These are phyloP conservation scores for Siniperca chuatsi DNA, from an alignment of 2,113 vertebrate genomes.

Conservation along the genomic window DNA sequence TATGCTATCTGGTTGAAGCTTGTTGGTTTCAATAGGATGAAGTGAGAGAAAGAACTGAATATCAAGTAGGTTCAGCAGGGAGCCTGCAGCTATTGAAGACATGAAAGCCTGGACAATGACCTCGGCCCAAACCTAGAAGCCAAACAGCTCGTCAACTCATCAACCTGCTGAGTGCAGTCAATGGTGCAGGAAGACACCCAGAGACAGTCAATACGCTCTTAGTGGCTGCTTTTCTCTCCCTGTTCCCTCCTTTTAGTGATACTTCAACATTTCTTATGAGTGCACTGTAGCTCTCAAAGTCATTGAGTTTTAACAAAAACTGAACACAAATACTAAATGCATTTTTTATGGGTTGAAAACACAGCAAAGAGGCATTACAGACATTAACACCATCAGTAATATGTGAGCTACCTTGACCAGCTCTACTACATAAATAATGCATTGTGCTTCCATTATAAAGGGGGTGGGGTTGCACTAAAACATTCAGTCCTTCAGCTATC, in stretches of 20 bases:
- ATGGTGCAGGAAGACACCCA: constrained; percentile 69
- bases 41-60: constrained; percentile 71
- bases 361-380: constrained; percentile 14
- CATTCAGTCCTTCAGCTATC: constrained; percentile 61
- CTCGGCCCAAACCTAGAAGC: constrained; percentile 60
- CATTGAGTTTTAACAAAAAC: not conserved
- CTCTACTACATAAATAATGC: constrained; percentile 74
- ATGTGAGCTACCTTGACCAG: constrained; percentile 54
- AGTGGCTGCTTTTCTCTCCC: constrained; percentile 44
- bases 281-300: constrained; percentile 6
- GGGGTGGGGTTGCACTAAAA: constrained; percentile 18
- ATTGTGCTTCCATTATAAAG: constrained; percentile 60
- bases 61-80: constrained; percentile 74
- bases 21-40: constrained; percentile 61
- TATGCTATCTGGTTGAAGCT: constrained; percentile 30
- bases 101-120: constrained; percentile 77
- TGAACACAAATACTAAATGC: constrained; percentile 1
- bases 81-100: constrained; percentile 68
- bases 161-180: constrained; percentile 76
- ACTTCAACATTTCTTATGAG: constrained; percentile 6
- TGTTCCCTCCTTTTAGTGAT: constrained; percentile 7
- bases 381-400: constrained; percentile 32
- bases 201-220: constrained; percentile 59
- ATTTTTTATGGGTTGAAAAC: constrained; percentile 40
- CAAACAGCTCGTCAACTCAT: constrained; percentile 72